These are phyloP conservation scores for Chaetophractus vellerosus DNA, from an alignment of 2,797 vertebrate species.

Conservation along the genomic window DNA sequence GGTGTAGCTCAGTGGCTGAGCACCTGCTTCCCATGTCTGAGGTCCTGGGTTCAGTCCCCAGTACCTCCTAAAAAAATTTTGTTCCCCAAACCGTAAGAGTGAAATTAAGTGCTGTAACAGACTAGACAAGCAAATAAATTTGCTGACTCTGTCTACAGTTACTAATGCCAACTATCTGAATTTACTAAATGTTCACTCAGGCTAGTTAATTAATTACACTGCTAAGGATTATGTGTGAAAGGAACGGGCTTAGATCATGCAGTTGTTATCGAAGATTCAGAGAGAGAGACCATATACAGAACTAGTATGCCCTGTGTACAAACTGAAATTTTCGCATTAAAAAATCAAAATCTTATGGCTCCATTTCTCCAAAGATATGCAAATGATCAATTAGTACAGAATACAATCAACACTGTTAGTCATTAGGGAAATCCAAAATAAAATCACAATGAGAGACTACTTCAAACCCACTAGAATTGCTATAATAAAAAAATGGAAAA, in stretches of 20 bases:
- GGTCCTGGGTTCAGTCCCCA: too few relatives aligned
- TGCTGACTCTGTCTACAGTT: conserved; percentile 6
- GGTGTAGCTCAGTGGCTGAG: too few relatives aligned
- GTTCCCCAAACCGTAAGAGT: not conserved
- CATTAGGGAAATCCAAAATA: conserved; percentile 34
- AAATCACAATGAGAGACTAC: conserved; percentile 33
- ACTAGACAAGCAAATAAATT: conserved; percentile 47
- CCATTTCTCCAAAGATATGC: conserved; percentile 38
- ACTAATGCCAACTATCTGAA: conserved; percentile 40
- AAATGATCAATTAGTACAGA: conserved; percentile 11
- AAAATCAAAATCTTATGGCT: conserved; percentile 27
- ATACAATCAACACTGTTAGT: not conserved
- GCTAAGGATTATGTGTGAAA: conserved; percentile 30
- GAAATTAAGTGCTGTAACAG: conserved; percentile 51
- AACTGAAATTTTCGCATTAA: conserved; percentile 53
- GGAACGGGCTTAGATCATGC: not conserved
- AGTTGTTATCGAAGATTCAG: conserved; percentile 46
- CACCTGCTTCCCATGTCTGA: too few relatives aligned
- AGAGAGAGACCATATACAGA: not conserved
- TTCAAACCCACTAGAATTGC: not conserved
- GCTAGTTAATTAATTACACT: conserved; percentile 23
- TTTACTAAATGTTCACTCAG: conserved; percentile 22
- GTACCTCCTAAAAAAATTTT: too few relatives aligned
- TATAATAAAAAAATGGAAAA: not conserved
- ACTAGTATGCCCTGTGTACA: not conserved